Conservation (phyloP, 2,113 vertebrate species). For the Falco punctatus region DNA sequence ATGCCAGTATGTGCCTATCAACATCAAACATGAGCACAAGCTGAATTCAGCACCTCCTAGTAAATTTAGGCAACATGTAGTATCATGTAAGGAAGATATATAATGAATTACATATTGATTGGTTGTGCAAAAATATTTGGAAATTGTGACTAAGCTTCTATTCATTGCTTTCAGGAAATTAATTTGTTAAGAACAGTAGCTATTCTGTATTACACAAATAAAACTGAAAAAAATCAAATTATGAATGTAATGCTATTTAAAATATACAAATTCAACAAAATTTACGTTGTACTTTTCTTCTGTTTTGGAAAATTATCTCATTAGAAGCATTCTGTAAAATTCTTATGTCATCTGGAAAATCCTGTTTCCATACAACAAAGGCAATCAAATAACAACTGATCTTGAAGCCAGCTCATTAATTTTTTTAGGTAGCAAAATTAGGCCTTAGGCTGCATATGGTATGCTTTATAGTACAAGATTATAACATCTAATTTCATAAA, state of each 20-base stretch:
- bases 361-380: not conserved
- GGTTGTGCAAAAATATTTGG: not conserved
- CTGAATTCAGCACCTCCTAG: not conserved
- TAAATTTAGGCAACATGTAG: not conserved
- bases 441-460: not conserved
- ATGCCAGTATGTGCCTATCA: not conserved
- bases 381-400: not conserved
- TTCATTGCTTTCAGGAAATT: not conserved
- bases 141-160: not conserved
- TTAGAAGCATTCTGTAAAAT: not conserved
- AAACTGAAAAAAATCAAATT: not conserved
- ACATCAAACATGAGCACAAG: not conserved
- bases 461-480: not conserved
- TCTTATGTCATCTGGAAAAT: not conserved
- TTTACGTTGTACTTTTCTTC: not conserved
- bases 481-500: not conserved
- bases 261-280: not conserved
- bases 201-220: not conserved
- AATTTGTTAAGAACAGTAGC: not conserved
- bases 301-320: not conserved
- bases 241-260: not conserved
- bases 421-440: not conserved
- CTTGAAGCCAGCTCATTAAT: not conserved
- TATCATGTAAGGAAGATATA: not conserved
- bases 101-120: not conserved